Evolutionary conservation across 2,113 vertebrate genomes (phyloP).

Genomic region (Progne subis): DNA sequence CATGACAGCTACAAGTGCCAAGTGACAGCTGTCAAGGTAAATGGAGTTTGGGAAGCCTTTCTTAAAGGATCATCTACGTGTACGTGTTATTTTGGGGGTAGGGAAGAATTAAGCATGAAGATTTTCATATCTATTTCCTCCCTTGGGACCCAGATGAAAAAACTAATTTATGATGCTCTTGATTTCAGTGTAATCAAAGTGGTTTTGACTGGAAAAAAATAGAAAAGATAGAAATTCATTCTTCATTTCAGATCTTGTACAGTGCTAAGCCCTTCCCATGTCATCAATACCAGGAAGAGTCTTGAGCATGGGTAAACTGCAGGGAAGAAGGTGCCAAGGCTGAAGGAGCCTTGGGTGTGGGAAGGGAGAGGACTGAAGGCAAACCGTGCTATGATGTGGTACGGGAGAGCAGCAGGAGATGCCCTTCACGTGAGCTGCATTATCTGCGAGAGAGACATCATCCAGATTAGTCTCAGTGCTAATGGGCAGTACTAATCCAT

Average conservation of each 20-base stretch:
- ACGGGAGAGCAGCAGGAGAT: neutral
- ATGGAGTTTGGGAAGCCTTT: conserved; percentile 63
- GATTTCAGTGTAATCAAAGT: neutral
- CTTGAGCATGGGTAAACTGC: rapidly evolving
- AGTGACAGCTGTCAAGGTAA: conserved; percentile 79
- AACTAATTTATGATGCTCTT: neutral
- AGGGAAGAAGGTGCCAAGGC: neutral
- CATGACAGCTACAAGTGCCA: conserved; percentile 60
- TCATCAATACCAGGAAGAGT: rapidly evolving
- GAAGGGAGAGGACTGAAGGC: neutral
- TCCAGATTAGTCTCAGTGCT: neutral
- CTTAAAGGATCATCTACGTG: conserved; percentile 1
- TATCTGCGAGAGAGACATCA: neutral
- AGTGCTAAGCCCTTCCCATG: rapidly evolving
- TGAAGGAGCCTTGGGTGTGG: neutral
- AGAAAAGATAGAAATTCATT: neutral
- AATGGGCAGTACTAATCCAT: neutral
- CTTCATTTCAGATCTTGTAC: neutral
- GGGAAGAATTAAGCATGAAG: neutral
- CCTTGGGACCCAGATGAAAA: neutral
- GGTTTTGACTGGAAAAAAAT: neutral
- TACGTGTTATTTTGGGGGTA: neutral
- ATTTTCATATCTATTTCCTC: neutral
- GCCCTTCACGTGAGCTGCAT: neutral
- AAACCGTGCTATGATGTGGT: rapidly evolving